Evolutionary conservation across 2,888 invertebrate genomes (phyloP), one percentile per base, ranked within the genome.

Genomic region (Dyspetes luteomarginatus): DNA sequence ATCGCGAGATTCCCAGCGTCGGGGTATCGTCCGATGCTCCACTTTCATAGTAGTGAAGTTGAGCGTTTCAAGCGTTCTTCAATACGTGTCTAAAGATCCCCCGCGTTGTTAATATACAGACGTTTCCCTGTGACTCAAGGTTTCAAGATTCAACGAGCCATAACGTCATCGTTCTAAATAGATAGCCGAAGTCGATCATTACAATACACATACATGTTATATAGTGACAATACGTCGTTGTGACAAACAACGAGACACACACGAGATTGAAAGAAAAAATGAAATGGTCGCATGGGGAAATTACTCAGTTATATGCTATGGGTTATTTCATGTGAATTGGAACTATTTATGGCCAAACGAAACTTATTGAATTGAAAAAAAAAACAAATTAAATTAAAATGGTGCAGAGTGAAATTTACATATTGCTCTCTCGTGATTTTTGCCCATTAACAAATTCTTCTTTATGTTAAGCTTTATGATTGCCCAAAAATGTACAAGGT

Each of bases 121-220:
- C 30, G 22, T 64, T 64, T 55, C 45, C 73, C 36, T 5, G 43
- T 81, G 68, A 81, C 81, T 77, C 81, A 81, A 81, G 68, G 81
- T 73, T 77, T 30, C 67, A 68, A 62, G 62, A 45, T 36, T 55
- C 73, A 74, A 77, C 76, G 72, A 80, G 81, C 28, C 73, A 62
- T 72, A 68, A 48, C 76, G 69, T 80, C 75, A 56, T 73, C 80
- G 81, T 73, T 77, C 81, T 73, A 81, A 68, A 77, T 81, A 81
- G 81, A 81, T 81, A 81, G 76, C 56, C 56, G 19, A 17, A 50
- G 50, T 41, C 17, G 55, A 67, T 72, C 72, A 30, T 72, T 68
- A 17, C 36, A 75, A 43, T 43, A 55, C 64, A 41, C 36, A 50
- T 17, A 48, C 17, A 48, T 17, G 17, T 12, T 17, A 64, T 24